Conservation (phyloP, 1,140 invertebrate species). For the Physella acuta region DNA sequence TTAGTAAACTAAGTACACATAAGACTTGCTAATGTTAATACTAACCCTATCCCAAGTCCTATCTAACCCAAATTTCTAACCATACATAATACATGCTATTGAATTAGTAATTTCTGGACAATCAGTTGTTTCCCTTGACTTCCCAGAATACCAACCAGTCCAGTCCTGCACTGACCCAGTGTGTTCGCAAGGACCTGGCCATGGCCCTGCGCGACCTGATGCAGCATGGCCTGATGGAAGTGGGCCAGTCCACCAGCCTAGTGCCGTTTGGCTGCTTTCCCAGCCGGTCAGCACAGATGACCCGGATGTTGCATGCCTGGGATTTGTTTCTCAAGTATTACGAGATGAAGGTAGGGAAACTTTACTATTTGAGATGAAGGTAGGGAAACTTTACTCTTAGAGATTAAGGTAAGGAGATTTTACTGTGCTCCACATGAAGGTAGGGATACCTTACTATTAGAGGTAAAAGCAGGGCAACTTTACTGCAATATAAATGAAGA, state of each 20-base stretch:
- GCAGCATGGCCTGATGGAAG: constrained; percentile 84
- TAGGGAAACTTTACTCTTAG: background rate
- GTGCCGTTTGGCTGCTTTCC: constrained; percentile 91
- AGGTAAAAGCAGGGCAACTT: background rate
- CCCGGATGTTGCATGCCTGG: constrained; percentile 77
- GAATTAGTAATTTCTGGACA: too few species aligned
- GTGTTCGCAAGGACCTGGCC: constrained; percentile 88
- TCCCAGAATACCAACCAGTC: constrained; percentile 44
- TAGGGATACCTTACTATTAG: too few species aligned
- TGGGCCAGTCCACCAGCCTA: constrained; percentile 73
- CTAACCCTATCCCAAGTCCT: too few species aligned
- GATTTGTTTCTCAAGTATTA: constrained; percentile 88
- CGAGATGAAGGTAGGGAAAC: constrained; percentile 71
- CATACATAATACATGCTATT: too few species aligned
- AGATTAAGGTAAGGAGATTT: too few species aligned
- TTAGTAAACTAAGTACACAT: too few species aligned
- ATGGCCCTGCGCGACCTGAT: constrained; percentile 86
- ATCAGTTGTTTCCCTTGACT: too few species aligned
- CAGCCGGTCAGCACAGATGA: constrained; percentile 58
- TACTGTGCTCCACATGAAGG: too few species aligned
- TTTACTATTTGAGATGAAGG: background rate
- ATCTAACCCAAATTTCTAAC: too few species aligned
- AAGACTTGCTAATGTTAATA: too few species aligned
- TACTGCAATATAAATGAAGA: background rate
- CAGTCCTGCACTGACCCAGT: constrained; percentile 77